Evolutionary conservation across 37 sponge, comb jelly and placozoan species (phyloP), one percentile per base, ranked within the genome.

Genomic region (Axinella damicornis): DNA sequence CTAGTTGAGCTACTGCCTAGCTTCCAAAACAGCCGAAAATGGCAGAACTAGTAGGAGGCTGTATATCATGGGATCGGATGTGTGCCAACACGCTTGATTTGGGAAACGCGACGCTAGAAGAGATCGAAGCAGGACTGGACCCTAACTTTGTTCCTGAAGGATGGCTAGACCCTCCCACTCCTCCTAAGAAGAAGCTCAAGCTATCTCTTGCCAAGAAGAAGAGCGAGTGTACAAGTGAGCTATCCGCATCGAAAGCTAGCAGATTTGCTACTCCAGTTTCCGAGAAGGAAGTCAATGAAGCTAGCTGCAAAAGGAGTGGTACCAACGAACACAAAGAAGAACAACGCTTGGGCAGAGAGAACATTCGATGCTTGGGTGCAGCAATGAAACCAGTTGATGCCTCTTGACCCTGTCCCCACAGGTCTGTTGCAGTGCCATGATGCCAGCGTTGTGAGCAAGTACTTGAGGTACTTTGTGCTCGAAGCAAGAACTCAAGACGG

Each of bases 401-500:
- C 78, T 13, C 37, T 61, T 5, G 60, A 80, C n/a, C 27, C 53
- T 35, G 32, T 52, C 12, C 81, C 81, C 9, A 21, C 13, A 4
- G 53, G 38, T 19, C 24, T 69, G 55, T 66, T 69, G 34, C 30
- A 65, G 25, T 69, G 69, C 15, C 69, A 65, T 37, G 81, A 80
- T 68, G 17, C 71, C 34, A 38, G n/a, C 21, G 55, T 18, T 30
- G 72, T 82, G 17, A 33, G 83, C 53, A 83, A 83, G 73, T 71
- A 61, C 36, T 31, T 83, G 73, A 17, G 65, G 5, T 71, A 58
- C 31, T 83, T 83, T 32, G 63, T 58, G 32, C 41, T 71, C 9
- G 83, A 83, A 57, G 61, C 58, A 13, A 56, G 74, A 38, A 83
- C 12, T 35, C 12, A 71, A 57, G 73, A 83, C 28, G 73, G 73